Evolutionary conservation across 2,888 invertebrate genomes (phyloP).

Genomic region (Linnaemya vulpina): DNA sequence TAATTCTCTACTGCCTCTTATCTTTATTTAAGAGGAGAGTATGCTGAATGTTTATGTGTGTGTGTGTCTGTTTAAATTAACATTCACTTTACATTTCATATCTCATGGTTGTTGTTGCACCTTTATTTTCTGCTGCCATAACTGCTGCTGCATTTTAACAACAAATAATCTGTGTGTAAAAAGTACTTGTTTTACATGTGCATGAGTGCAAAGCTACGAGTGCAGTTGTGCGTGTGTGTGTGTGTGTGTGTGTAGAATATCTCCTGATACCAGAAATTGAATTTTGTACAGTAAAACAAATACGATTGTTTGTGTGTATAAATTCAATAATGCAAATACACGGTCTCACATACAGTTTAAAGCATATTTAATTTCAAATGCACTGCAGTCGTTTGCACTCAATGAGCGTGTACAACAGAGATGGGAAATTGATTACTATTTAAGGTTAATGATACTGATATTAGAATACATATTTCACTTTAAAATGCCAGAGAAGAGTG

Average conservation of each 20-base stretch:
- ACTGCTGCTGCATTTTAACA: slow-evolving; percentile 52
- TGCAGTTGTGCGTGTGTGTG: background rate
- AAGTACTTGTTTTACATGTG: slow-evolving; percentile 23
- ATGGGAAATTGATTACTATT: background rate
- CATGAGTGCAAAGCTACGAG: background rate
- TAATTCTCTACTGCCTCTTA: no score
- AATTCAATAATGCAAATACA: slow-evolving; percentile 25
- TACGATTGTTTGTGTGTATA: background rate
- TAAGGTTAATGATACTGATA: background rate
- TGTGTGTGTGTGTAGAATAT: background rate
- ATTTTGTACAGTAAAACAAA: slow-evolving; percentile 46
- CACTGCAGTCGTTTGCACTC: slow-evolving; percentile 12
- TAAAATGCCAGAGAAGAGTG: no score
- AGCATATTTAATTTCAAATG: slow-evolving; percentile 29
- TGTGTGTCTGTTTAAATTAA: slow-evolving; percentile 19
- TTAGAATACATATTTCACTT: background rate
- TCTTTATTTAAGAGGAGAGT: no score
- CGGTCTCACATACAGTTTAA: background rate
- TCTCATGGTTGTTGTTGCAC: slow-evolving; percentile 64
- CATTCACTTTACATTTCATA: slow-evolving; percentile 29
- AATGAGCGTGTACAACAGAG: slow-evolving; percentile 6
- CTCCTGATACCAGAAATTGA: slow-evolving; percentile 29
- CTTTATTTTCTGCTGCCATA: slow-evolving; percentile 57
- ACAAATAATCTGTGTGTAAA: background rate
- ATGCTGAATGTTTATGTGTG: background rate